A percentile compares a stretch with the other conserved stretches of the same genome.
phyloP scores from a whole-genome alignment of 1,140 invertebrate genomes.

The Cotesia glomerata region DNA sequence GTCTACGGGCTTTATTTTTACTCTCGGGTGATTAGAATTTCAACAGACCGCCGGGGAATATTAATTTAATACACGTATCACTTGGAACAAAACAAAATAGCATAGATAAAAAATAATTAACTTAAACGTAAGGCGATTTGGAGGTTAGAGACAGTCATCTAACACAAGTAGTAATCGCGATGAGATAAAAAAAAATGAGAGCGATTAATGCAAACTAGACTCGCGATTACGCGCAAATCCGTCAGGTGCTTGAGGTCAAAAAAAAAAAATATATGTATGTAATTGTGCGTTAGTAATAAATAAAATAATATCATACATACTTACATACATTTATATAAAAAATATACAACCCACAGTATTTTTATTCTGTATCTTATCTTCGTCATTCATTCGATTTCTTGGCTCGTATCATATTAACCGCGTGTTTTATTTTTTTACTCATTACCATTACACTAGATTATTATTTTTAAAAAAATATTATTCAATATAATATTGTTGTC shows the following conservation, averaged over 20 bases:
- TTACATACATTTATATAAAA: background rate
- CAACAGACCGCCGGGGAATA: too few relatives aligned
- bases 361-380: background rate
- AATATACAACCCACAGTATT: background rate
- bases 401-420: background rate
- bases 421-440: conserved; percentile 2
- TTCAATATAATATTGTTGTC: too few relatives aligned
- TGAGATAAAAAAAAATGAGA: conserved; percentile 19
- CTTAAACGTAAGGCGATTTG: background rate
- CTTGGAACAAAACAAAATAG: too few relatives aligned
- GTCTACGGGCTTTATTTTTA: too few relatives aligned
- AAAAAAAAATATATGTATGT: background rate
- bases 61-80: too few relatives aligned
- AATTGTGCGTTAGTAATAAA: background rate
- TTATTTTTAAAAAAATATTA: too few relatives aligned
- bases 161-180: background rate
- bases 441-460: too few relatives aligned
- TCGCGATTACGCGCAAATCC: conserved; percentile 14
- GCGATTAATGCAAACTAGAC: background rate
- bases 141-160: background rate
- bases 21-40: too few relatives aligned
- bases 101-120: too few relatives aligned
- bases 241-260: conserved; percentile 19
- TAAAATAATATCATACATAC: conserved; percentile 2
- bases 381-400: conserved; percentile 10